Evolutionary conservation across 1,140 invertebrate species (phyloP), one percentile per base, ranked within the genome.

Genomic region (Rhyzopertha dominica): DNA sequence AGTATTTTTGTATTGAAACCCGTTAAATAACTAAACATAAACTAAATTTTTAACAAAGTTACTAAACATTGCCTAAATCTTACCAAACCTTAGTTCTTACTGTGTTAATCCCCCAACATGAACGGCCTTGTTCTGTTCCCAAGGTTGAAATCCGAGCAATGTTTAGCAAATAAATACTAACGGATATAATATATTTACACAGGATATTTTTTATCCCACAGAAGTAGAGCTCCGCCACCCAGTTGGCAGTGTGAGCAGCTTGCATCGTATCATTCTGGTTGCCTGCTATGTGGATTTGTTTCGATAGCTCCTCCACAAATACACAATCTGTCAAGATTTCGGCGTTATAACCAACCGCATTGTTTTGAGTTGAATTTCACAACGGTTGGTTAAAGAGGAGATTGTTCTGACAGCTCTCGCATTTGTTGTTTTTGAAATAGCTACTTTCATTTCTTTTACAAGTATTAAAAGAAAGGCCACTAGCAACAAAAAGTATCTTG

Each of bases 281-380:
- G 43, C 39, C n/a, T n/a, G n/a, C n/a, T n/a, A n/a, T n/a, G n/a
- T n/a, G n/a, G n/a, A n/a, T n/a, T n/a, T n/a, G n/a, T 46, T 36
- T 36, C 39, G 43, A 34, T 46, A 46, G 31, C 32, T 18, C 35
- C 29, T 38, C 17, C 20, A 46, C 25, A 46, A 46, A 46, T 46
- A 46, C 26, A 46, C 43, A 46, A 30, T 37, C 43, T 46, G 43
- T 46, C 43, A 46, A 46, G 43, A 46, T 26, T 37, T 23, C 28
- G 19, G 35, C 32, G 28, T 32, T 31, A 46, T 46, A 46, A 35
- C 39, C 34, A 37, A 31, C 22, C 43, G 39, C 22, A 38, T 28
- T 46, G 43, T 46, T 26, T 46, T n/a, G n/a, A n/a, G n/a, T n/a
- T n/a, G n/a, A n/a, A n/a, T n/a, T n/a, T n/a, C n/a, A n/a, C n/a